phyloP scores from a whole-genome alignment of 2,888 invertebrate species.

The Mechanitis mazaeus region DNA sequence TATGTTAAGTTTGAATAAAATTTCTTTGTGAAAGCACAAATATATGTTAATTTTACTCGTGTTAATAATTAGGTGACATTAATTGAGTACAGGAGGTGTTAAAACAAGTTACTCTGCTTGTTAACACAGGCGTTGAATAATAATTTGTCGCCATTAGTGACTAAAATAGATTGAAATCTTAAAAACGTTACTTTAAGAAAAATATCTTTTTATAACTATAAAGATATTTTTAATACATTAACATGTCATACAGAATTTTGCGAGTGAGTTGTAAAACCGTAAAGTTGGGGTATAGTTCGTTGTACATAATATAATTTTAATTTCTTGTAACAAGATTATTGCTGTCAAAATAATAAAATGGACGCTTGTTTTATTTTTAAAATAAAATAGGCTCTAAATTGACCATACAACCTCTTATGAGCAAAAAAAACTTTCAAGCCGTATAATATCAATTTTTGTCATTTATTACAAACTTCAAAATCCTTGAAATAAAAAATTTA shows the following conservation, averaged over 20 bases:
- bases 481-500: constrained; percentile 37
- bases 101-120: constrained; percentile 23
- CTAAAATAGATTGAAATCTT: background rate
- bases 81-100: constrained; percentile 10
- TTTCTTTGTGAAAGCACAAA: no score
- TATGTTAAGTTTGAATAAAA: no score
- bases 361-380: constrained; percentile 15
- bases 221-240: no score
- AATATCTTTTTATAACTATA: no score
- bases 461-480: constrained; percentile 7
- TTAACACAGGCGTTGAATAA: constrained; percentile 19
- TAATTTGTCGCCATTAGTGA: constrained; percentile 4
- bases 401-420: constrained; percentile 65
- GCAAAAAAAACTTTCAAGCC: constrained; percentile 51
- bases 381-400: constrained; percentile 23
- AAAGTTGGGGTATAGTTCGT: no score
- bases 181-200: no score
- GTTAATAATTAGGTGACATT: background rate
- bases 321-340: constrained; percentile 10
- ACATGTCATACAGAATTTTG: no score
- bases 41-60: background rate
- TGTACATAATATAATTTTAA: no score
- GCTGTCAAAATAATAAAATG: constrained; percentile 17
- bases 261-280: no score
- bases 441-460: constrained; percentile 26